Conservation (phyloP, 2,888 invertebrate genomes). For the Eupithecia centaureata region DNA sequence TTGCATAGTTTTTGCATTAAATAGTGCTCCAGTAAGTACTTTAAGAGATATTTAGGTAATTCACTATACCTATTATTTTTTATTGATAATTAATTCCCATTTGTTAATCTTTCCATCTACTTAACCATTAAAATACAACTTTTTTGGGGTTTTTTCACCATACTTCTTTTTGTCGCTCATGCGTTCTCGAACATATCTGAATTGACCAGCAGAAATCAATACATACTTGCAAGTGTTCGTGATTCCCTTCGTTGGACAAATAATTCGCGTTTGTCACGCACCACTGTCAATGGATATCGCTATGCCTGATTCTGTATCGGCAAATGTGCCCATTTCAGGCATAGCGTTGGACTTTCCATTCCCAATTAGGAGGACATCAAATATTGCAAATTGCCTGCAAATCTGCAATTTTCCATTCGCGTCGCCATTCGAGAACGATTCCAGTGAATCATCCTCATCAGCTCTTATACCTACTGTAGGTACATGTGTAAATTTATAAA, state of each 20-base stretch:
- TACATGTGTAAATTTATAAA: too few species aligned
- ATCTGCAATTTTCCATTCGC: not conserved
- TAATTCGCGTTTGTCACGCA: constrained; percentile 22
- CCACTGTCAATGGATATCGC: constrained; percentile 14
- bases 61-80: too few species aligned
- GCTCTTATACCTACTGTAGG: too few species aligned
- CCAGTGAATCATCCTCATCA: too few species aligned
- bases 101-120: too few species aligned
- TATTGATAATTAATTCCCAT: too few species aligned
- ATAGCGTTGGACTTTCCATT: not conserved
- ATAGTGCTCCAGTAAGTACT: too few species aligned
- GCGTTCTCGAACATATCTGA: not conserved
- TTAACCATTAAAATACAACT: too few species aligned
- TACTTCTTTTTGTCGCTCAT: too few species aligned
- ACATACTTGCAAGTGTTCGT: not conserved
- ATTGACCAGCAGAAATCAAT: not conserved
- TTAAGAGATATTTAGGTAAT: too few species aligned
- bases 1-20: too few species aligned
- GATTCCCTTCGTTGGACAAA: constrained; percentile 19
- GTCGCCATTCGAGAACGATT: not conserved
- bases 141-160: too few species aligned
- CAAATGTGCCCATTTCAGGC: not conserved
- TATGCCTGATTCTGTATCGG: not conserved
- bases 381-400: not conserved
- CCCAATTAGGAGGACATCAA: not conserved